Evolutionary conservation across 2,113 vertebrate genomes (phyloP).

Genomic region (Cisticola juncidis): DNA sequence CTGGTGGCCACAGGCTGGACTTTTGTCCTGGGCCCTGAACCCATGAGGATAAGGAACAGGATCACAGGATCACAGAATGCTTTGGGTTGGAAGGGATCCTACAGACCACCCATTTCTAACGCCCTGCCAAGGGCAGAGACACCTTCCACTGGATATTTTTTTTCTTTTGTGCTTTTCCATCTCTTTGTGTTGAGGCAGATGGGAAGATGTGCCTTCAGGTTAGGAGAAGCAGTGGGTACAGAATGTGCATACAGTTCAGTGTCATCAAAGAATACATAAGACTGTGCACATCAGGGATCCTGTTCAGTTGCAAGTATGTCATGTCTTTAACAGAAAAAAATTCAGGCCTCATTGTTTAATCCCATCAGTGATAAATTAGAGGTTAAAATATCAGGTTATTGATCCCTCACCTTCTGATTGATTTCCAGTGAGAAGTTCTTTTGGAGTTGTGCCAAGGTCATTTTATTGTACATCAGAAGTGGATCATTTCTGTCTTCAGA

Average conservation of each 20-base stretch:
- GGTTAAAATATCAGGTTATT: not conserved
- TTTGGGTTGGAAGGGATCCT: not conserved
- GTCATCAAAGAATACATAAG: not conserved
- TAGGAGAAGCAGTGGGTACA: not conserved
- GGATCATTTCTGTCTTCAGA: conserved; percentile 91
- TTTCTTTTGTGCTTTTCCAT: not conserved
- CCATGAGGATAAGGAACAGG: not conserved
- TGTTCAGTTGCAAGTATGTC: not conserved
- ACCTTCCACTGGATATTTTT: not conserved
- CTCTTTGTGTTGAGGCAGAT: not conserved
- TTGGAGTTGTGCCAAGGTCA: conserved; percentile 83
- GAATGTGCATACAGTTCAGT: not conserved
- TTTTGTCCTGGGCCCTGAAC: not conserved
- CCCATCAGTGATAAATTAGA: not conserved
- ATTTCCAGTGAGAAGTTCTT: conserved; percentile 86
- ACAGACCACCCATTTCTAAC: not conserved
- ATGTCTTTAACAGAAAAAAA: not conserved
- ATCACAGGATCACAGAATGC: not conserved
- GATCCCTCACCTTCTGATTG: conserved; percentile 72
- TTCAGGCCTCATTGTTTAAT: not conserved
- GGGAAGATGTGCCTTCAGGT: not conserved
- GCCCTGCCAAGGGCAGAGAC: not conserved
- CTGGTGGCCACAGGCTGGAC: not conserved
- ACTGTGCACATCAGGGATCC: not conserved
- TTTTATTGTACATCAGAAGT: conserved; percentile 90